Percentiles rank a stretch among this genome's conserved stretches.
Evolutionary conservation across 2,797 vertebrate genomes (phyloP).

Genomic region (Varecia variegata): DNA sequence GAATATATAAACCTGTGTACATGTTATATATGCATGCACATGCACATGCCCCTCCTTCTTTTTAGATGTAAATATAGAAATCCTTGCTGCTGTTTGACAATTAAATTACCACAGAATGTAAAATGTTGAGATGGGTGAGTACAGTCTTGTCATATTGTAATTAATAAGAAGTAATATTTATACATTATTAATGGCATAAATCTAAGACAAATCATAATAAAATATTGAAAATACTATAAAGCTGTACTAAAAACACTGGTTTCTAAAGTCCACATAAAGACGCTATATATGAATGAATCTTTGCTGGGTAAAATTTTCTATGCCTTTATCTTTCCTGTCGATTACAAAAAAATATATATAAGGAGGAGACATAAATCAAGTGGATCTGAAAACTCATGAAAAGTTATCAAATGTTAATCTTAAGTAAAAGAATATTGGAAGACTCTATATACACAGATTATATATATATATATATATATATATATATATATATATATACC

Average conservation of each 20-base stretch:
- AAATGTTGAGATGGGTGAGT: neutral
- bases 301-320: neutral
- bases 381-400: neutral
- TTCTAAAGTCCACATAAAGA: neutral
- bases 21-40: neutral
- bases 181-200: neutral
- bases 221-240: neutral
- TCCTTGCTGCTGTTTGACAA: neutral
- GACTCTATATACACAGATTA: neutral
- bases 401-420: neutral
- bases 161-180: neutral
- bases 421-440: neutral
- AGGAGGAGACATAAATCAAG: neutral
- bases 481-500: too few species aligned
- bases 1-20: neutral
- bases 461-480: too few species aligned
- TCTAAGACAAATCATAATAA: neutral
- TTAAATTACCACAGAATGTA: neutral
- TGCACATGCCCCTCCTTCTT: rapidly evolving
- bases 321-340: neutral
- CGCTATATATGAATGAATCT: neutral
- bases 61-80: neutral
- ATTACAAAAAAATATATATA: neutral
- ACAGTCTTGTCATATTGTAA: neutral
- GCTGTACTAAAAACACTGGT: neutral